A percentile compares a stretch with the other conserved stretches of the same genome.
These are phyloP conservation scores for Gasterosteus nipponicus DNA, from an alignment of 2,113 vertebrate genomes.

Conservation along the genomic window DNA sequence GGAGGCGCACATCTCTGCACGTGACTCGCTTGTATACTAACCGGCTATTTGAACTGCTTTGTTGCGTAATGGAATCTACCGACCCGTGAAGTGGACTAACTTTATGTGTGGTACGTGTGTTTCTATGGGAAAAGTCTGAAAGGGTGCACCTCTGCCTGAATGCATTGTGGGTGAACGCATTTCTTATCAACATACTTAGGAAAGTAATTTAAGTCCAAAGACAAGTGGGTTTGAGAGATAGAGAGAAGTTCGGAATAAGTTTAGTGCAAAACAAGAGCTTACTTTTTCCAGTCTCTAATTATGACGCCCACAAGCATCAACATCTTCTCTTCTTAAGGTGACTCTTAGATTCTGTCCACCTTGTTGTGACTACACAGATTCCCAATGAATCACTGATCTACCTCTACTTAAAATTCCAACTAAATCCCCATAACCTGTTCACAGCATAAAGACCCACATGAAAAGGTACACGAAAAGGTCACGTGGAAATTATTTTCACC, in stretches of 20 bases:
- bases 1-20: slow-evolving; percentile 55
- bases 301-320: slow-evolving; percentile 1
- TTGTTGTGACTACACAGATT: slow-evolving; percentile 15
- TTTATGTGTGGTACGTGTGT: slow-evolving; percentile 38
- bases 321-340: no score
- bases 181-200: slow-evolving; percentile 32
- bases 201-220: slow-evolving; percentile 42
- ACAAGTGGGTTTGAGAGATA: slow-evolving; percentile 5
- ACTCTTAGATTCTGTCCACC: background rate
- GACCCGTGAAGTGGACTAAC: slow-evolving; percentile 57
- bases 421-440: slow-evolving; percentile 69
- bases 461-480: slow-evolving; percentile 19
- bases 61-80: slow-evolving; percentile 68
- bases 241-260: slow-evolving; percentile 8
- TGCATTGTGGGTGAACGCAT: slow-evolving; percentile 17
- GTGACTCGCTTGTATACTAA: slow-evolving; percentile 58
- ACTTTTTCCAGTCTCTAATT: background rate
- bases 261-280: slow-evolving; percentile 7
- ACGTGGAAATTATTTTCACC: slow-evolving; percentile 27
- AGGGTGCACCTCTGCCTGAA: slow-evolving; percentile 24
- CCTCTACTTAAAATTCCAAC: slow-evolving; percentile 18
- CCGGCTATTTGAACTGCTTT: slow-evolving; percentile 42
- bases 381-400: slow-evolving; percentile 14
- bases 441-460: slow-evolving; percentile 13
- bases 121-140: slow-evolving; percentile 3